Percentiles rank a stretch among this genome's conserved stretches.
Evolutionary conservation across 2,797 vertebrate species (phyloP).

Genomic region (Agapornis canus): DNA sequence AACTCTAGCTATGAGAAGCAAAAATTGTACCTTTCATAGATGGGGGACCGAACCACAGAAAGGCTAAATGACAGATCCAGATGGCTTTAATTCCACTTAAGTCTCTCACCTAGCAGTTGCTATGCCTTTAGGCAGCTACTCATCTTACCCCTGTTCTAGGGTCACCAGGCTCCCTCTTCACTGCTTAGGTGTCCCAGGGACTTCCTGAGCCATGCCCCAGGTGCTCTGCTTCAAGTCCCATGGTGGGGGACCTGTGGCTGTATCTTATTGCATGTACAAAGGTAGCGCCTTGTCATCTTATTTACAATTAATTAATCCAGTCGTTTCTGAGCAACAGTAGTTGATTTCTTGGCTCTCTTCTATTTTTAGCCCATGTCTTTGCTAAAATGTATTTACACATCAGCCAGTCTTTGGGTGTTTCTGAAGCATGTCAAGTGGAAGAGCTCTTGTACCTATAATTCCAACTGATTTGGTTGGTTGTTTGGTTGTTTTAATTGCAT

Average conservation of each 20-base stretch:
- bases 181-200: background rate
- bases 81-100: slow-evolving; percentile 14
- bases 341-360: background rate
- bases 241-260: fast-evolving
- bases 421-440: background rate
- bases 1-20: background rate
- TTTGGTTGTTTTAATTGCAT: background rate
- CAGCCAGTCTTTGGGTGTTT: background rate
- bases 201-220: fast-evolving
- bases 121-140: background rate
- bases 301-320: background rate
- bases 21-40: background rate
- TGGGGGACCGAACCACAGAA: background rate
- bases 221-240: background rate
- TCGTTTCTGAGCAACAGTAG: background rate
- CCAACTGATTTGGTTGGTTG: background rate
- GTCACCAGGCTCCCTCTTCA: background rate
- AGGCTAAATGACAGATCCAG: background rate
- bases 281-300: background rate
- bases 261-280: background rate
- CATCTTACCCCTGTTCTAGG: background rate
- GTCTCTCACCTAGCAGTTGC: background rate
- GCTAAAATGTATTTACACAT: slow-evolving; percentile 23
- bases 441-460: background rate
- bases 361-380: background rate